phyloP scores from a whole-genome alignment of 1,140 invertebrate species.

The Potamilus streckersoni region DNA sequence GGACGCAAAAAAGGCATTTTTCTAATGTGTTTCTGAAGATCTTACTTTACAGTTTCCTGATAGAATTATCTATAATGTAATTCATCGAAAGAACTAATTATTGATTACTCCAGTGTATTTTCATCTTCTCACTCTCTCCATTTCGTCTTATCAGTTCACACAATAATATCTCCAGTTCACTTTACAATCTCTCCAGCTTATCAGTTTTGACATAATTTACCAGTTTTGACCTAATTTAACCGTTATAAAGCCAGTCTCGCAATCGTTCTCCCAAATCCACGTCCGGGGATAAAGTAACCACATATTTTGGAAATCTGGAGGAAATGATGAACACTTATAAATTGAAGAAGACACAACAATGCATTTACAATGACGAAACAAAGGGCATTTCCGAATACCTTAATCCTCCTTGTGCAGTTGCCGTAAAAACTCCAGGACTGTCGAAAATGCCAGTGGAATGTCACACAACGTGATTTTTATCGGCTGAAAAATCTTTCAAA shows the following conservation, averaged over 20 bases:
- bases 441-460: constrained; percentile 59
- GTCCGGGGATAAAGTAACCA: neutral
- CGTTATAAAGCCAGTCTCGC: constrained; percentile 1
- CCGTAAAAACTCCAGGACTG: constrained; percentile 25
- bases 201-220: too few relatives aligned
- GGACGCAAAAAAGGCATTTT: too few relatives aligned
- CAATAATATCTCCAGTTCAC: neutral
- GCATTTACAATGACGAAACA: constrained; percentile 66
- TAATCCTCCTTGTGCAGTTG: constrained; percentile 29
- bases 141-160: too few relatives aligned
- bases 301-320: constrained; percentile 12
- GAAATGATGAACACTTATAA: constrained; percentile 10
- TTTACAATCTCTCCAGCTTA: too few relatives aligned
- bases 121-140: too few relatives aligned
- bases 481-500: constrained; percentile 62
- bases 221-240: constrained; percentile 7
- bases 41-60: too few relatives aligned
- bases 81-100: too few relatives aligned
- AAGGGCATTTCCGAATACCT: constrained; percentile 65
- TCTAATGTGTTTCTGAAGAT: too few relatives aligned
- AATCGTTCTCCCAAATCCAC: constrained; percentile 9
- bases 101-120: too few relatives aligned
- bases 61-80: too few relatives aligned
- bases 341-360: constrained; percentile 46
- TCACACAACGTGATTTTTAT: constrained; percentile 63